These are phyloP conservation scores for Percopsis omiscomaycus DNA, from an alignment of 2,797 vertebrate species.

Conservation along the genomic window DNA sequence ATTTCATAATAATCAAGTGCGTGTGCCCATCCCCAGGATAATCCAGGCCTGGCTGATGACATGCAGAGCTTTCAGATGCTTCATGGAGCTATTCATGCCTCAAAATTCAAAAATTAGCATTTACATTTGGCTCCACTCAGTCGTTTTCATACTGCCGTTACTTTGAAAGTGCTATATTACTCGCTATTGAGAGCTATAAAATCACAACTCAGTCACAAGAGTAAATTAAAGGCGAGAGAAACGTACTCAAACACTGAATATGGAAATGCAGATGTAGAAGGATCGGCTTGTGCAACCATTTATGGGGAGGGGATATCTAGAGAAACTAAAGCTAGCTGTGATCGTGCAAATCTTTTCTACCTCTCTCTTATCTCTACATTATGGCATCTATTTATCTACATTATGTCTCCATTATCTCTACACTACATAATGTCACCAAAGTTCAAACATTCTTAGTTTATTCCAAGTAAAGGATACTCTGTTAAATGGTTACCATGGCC, in stretches of 20 bases:
- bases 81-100: constrained; percentile 59
- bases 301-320: constrained; percentile 29
- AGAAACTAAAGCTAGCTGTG: constrained; percentile 8
- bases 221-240: constrained; percentile 22
- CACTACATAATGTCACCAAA: background rate
- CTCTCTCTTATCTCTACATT: constrained; percentile 20
- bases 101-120: constrained; percentile 64
- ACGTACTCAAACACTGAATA: constrained; percentile 10
- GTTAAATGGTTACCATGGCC: background rate
- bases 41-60: constrained; percentile 68
- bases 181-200: constrained; percentile 26
- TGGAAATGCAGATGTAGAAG: background rate
- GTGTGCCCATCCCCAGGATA: constrained; percentile 57
- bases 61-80: constrained; percentile 58
- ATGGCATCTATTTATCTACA: constrained; percentile 8
- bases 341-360: constrained; percentile 2
- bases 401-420: constrained; percentile 4
- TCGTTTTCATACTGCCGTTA: constrained; percentile 25
- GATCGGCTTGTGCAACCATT: constrained; percentile 14
- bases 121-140: constrained; percentile 56
- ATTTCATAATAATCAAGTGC: constrained; percentile 32
- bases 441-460: constrained; percentile 12
- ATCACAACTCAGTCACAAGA: constrained; percentile 21
- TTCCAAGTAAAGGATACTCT: constrained; percentile 17
- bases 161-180: constrained; percentile 35